Evolutionary conservation across 2,113 vertebrate species (phyloP), one percentile per base, ranked within the genome.

Genomic region (Ginglymostoma cirratum): DNA sequence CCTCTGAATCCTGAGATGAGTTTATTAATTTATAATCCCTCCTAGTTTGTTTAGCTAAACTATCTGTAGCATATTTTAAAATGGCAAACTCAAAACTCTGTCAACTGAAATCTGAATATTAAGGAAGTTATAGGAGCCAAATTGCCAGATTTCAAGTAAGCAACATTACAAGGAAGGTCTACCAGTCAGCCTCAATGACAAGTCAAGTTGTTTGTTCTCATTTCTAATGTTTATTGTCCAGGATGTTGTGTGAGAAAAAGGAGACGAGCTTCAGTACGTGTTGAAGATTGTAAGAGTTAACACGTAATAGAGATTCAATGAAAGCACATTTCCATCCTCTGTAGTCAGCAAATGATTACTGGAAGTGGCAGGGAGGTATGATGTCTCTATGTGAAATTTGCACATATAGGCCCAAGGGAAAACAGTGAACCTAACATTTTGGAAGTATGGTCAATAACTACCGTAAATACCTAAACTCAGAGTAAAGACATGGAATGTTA

Each of bases 1-100:
- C 61, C n/a, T 66, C 34, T 93, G 89, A 93, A 93, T n/a, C 17
- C 34, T 92, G 89, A 66, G 55, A 66, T 93, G 34, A 67, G 61
- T 66, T 93, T 93, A 93, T 61, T 66, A 65, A 66, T 6, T 38
- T 93, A n/a, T 93, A 93, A 66, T 93, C 61, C 23, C n/a, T 93
- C 61, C 89, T 61, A 93, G 61, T n/a, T 83, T 83, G 38, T 93
- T 93, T 38, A 2, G 8, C 34, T 21, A 19, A 2, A 10, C 34
- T 19, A 21, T 38, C 17, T 66, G 61, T 66, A 92, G 34, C 14
- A 21, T 66, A 38, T 93, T 93, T 38, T 66, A 38, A 93, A 67
- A 66, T 93, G 61, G 89, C 61, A 66, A 66, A 38, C 61, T 55
- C 34, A 67, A 48, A 10, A 23, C 61, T n/a, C 15, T n/a, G 89